phyloP scores from a whole-genome alignment of 2,888 invertebrate species.

The Athalia rosae region DNA sequence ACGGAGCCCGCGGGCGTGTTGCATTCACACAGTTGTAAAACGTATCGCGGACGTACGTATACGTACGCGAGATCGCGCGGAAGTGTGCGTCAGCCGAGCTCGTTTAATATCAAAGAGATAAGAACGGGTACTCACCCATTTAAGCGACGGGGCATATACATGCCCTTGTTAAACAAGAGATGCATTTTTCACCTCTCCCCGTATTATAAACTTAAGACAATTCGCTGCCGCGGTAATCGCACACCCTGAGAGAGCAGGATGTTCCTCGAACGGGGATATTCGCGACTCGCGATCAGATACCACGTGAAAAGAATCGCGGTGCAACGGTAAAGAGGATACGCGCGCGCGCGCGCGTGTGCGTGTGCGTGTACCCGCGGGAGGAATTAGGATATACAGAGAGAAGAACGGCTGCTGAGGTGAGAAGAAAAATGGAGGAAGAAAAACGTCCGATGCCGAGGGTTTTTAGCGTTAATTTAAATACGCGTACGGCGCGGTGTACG shows the following conservation, averaged over 20 bases:
- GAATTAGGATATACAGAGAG: neutral
- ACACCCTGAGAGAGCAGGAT: conserved; percentile 31
- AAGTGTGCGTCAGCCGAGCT: conserved; percentile 50
- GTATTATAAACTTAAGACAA: conserved; percentile 64
- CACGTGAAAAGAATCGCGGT: conserved; percentile 7
- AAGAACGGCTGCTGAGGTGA: neutral
- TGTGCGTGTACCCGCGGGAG: neutral
- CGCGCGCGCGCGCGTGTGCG: no score
- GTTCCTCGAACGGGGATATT: conserved; percentile 40
- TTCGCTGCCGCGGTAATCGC: conserved; percentile 65
- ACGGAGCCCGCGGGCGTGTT: conserved; percentile 45
- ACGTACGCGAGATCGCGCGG: no score
- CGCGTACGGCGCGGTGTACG: neutral
- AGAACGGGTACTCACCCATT: conserved; percentile 50
- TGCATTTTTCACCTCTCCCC: conserved; percentile 64
- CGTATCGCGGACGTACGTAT: no score
- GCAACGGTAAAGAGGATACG: neutral
- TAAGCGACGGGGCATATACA: conserved; percentile 54
- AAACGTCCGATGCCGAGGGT: neutral
- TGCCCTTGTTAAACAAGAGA: conserved; percentile 60
- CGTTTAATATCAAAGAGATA: conserved; percentile 57
- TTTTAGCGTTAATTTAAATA: conserved; percentile 39
- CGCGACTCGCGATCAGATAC: conserved; percentile 40
- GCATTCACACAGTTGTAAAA: no score
- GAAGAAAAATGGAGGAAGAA: neutral